Percentiles rank a stretch among this genome's conserved stretches.
phyloP scores from a whole-genome alignment of 2,113 vertebrate species.

The Polypterus bichir region DNA sequence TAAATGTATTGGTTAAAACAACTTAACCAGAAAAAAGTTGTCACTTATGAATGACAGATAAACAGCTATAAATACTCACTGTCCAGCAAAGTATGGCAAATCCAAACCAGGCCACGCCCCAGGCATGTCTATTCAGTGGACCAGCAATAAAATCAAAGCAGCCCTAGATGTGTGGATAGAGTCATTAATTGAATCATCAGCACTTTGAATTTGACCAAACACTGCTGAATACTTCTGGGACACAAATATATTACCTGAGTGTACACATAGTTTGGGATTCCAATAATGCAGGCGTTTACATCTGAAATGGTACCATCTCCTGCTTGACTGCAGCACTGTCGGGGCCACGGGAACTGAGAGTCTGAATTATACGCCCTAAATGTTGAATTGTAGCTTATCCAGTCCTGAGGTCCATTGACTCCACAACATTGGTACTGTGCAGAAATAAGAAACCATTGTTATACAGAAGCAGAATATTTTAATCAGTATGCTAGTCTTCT shows the following conservation, averaged over 20 bases:
- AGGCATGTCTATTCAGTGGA: constrained; percentile 9
- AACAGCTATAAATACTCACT: constrained; percentile 9
- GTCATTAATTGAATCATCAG: no score
- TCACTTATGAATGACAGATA: no score
- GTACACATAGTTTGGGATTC: constrained; percentile 5
- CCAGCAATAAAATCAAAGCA: constrained; percentile 12
- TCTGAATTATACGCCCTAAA: constrained; percentile 15
- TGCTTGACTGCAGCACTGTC: constrained; percentile 11
- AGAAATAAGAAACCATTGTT: no score
- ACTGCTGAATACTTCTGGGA: no score
- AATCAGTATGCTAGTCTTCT: no score
- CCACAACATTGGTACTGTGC: constrained; percentile 12
- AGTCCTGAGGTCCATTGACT: constrained; percentile 16
- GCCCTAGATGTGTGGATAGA: background rate
- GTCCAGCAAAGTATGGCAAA: constrained; percentile 19
- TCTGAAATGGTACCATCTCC: background rate
- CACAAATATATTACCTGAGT: constrained; percentile 4
- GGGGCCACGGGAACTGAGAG: constrained; percentile 12
- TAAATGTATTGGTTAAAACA: no score
- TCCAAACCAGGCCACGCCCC: constrained; percentile 18
- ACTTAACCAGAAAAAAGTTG: no score
- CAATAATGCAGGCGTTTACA: constrained; percentile 8
- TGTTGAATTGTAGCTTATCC: constrained; percentile 12
- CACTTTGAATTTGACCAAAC: no score
- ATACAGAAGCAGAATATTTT: no score